Evolutionary conservation across 2,888 invertebrate genomes (phyloP).

Genomic region (Caenorhabditis panamensis): DNA sequence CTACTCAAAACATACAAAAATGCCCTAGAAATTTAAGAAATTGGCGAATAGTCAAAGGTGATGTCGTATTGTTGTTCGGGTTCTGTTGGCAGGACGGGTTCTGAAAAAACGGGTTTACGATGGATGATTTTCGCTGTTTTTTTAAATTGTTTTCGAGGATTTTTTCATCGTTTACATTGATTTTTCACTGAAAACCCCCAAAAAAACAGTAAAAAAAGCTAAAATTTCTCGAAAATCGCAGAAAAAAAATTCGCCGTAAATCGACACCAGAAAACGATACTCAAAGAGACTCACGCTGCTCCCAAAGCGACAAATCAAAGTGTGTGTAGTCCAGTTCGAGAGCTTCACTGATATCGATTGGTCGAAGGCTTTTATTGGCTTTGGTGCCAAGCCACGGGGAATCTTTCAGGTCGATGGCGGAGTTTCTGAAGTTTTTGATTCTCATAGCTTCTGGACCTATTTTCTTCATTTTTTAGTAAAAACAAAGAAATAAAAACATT

Average conservation of each 20-base stretch:
- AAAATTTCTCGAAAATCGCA: no score
- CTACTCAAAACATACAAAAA: not conserved
- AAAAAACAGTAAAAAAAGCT: no score
- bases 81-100: slow-evolving; percentile 27
- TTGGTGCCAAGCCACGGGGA: slow-evolving; percentile 23
- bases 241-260: no score
- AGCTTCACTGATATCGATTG: slow-evolving; percentile 16
- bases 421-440: no score
- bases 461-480: no score
- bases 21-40: slow-evolving; percentile 10
- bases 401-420: slow-evolving; percentile 36
- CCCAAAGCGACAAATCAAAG: slow-evolving; percentile 37
- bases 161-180: no score
- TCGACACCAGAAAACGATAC: no score
- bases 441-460: no score
- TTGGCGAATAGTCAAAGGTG: slow-evolving; percentile 38
- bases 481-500: not conserved
- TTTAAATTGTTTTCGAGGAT: no score
- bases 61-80: slow-evolving; percentile 40
- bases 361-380: not conserved
- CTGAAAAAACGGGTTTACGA: no score
- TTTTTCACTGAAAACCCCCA: no score
- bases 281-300: slow-evolving; percentile 21
- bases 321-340: slow-evolving; percentile 27
- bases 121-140: no score